A percentile compares a stretch with the other conserved stretches of the same genome.
Evolutionary conservation across 2,888 invertebrate species (phyloP).

Genomic region (Folsomia manolachei): DNA sequence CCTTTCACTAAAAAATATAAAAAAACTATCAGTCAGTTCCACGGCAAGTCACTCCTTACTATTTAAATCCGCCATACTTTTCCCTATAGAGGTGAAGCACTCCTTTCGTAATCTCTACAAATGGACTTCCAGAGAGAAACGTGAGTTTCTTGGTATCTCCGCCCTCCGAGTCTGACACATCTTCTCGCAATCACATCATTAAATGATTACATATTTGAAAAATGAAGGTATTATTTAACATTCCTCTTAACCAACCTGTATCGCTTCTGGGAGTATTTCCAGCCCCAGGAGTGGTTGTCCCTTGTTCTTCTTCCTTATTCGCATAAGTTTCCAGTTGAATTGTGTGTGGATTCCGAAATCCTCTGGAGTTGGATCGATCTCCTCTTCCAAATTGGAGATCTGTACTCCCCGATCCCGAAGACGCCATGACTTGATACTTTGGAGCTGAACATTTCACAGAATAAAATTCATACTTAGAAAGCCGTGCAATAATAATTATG

Average conservation of each 20-base stretch:
- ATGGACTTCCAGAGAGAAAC: constrained; percentile 94
- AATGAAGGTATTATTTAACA: too few relatives aligned
- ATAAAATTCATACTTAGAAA: too few relatives aligned
- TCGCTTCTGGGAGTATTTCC: too few relatives aligned
- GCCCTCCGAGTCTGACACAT: not conserved
- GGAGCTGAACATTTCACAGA: constrained; percentile 18
- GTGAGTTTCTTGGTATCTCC: constrained; percentile 28
- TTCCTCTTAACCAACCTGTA: too few relatives aligned
- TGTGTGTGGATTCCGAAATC: constrained; percentile 30
- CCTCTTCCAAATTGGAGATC: constrained; percentile 39
- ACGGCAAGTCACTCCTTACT: too few relatives aligned
- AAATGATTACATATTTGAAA: not conserved
- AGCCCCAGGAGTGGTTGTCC: not conserved
- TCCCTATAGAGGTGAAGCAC: constrained; percentile 96
- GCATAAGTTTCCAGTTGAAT: constrained; percentile 36
- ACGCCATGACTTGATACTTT: constrained; percentile 23
- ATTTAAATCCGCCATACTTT: constrained; percentile 64
- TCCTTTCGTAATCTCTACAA: constrained; percentile 94
- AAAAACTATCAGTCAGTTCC: not conserved
- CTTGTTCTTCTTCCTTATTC: not conserved
- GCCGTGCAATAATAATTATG: not conserved
- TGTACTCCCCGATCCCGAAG: constrained; percentile 5
- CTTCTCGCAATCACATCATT: not conserved
- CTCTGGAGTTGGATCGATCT: constrained; percentile 37
- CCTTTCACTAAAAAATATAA: constrained; percentile 62